A percentile compares a stretch with the other conserved stretches of the same genome.
phyloP scores from a whole-genome alignment of 2,113 vertebrate species.

The Labeo catla region DNA sequence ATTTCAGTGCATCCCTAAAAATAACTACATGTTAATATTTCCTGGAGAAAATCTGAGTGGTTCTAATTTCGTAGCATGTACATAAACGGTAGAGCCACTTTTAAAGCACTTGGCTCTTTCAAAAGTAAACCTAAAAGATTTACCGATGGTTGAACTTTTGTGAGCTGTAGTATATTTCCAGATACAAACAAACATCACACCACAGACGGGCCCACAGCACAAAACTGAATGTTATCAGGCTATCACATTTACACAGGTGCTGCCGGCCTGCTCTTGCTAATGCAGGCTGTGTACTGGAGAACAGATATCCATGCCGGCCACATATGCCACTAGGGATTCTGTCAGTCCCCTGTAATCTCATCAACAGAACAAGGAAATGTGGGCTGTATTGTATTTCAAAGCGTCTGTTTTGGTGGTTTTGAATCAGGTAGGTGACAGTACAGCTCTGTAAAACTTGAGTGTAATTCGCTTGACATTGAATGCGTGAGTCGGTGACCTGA shows the following conservation, averaged over 20 bases:
- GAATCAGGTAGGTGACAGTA: neutral
- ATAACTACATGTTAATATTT: too few relatives aligned
- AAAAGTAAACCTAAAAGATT: neutral
- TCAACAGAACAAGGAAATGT: conserved; percentile 35
- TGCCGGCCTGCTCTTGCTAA: conserved; percentile 61
- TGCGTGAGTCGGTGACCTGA: conserved; percentile 14
- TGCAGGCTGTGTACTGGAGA: conserved; percentile 57
- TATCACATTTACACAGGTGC: conserved; percentile 71
- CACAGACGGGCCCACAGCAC: conserved; percentile 50
- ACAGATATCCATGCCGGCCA: conserved; percentile 28
- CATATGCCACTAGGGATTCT: conserved; percentile 38
- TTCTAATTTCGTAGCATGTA: too few relatives aligned
- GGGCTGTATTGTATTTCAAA: conserved; percentile 44
- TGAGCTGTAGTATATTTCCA: neutral
- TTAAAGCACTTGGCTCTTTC: neutral
- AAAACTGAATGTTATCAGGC: conserved; percentile 70
- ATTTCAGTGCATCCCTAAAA: too few relatives aligned
- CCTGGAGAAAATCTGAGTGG: too few relatives aligned
- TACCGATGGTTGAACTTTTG: neutral
- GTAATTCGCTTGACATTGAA: conserved; percentile 32
- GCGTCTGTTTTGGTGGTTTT: conserved; percentile 25
- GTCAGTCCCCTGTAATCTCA: conserved; percentile 48
- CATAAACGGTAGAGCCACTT: too few relatives aligned
- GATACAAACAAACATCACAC: conserved; percentile 2
- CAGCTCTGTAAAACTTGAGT: neutral